Conservation (phyloP, 2,113 vertebrate genomes). For the Mus musculus region DNA sequence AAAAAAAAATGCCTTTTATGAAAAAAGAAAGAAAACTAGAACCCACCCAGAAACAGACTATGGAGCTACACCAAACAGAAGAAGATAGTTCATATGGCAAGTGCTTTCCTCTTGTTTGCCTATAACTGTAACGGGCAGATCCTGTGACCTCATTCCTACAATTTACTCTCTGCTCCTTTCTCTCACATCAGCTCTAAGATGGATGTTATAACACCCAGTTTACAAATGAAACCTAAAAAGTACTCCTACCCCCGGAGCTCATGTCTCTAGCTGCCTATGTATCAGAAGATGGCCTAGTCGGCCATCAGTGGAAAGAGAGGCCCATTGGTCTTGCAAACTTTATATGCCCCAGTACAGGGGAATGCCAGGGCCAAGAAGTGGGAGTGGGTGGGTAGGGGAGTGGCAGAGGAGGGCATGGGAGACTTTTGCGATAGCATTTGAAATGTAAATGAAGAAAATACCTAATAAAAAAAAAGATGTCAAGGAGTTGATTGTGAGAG, state of each 20-base stretch:
- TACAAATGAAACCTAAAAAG: slow-evolving; percentile 40
- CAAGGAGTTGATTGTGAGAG: background rate
- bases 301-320: no score
- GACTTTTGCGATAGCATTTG: no score
- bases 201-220: background rate
- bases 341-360: no score
- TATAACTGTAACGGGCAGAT: background rate
- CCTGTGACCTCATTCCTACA: background rate
- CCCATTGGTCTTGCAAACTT: no score
- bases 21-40: background rate
- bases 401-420: no score
- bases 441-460: no score
- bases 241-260: no score
- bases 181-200: background rate
- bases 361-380: no score
- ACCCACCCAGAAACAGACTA: background rate
- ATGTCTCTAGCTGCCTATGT: no score
- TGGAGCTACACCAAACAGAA: background rate
- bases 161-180: slow-evolving; percentile 26
- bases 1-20: background rate
- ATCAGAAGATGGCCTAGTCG: no score
- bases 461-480: background rate
- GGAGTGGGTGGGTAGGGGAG: no score
- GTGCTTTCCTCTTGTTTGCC: background rate
- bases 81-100: background rate